Base-by-base conservation (phyloP, 2,888 invertebrate genomes). In the Cheilosia scutellata region DNA sequence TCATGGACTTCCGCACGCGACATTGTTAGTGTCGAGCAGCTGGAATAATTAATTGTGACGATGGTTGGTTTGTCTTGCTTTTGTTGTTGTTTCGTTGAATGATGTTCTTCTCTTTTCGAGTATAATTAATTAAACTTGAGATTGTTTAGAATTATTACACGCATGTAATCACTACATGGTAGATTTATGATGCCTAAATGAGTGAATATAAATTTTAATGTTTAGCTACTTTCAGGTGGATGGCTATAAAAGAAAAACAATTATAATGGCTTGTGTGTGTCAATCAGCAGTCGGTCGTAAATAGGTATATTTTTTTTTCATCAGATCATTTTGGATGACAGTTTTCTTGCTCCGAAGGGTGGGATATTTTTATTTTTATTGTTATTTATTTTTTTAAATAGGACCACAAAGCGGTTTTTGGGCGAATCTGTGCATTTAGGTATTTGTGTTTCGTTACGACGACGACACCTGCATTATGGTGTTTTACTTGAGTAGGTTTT, bases 1-100 rank as follows among this genome's bases (percentile, higher is more conserved):
- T 60, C 60, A 29, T 60, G 16, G 71, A 27, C 60, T 40, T 42
- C 58, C 58, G 60, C 60, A 60, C 51, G 71, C 60, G 49, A 40
- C 58, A 71, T 49, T 51, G 27, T 60, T 71, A 71, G 27, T 25
- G 40, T 40, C 40, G 58, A 27, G 58, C 58, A 58, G 58, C 58
- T 58, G 58, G 25, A 58, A 40, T 40, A 40, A 58, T 58, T 40
- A 58, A 58, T 27, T 58, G 27, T 40, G 37, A 37, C 11, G 31
- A 57, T n/a, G 25, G 20, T 57, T 44, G 13, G 44, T 44, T 20
- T n/a, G n/a, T 44, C 6, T n/a, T 44, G 5, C 7, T 20, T 16
- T 9, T 47, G 5, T 44, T 44, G 9, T 13, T 11, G 11, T 20
- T 20, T 37, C 29, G 6, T 31, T 16, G 33, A 37, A 57, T 20